A percentile compares a stretch with the other conserved stretches of the same genome.
These are phyloP conservation scores for Euthynnus affinis DNA, from an alignment of 2,797 vertebrate species.

Conservation along the genomic window DNA sequence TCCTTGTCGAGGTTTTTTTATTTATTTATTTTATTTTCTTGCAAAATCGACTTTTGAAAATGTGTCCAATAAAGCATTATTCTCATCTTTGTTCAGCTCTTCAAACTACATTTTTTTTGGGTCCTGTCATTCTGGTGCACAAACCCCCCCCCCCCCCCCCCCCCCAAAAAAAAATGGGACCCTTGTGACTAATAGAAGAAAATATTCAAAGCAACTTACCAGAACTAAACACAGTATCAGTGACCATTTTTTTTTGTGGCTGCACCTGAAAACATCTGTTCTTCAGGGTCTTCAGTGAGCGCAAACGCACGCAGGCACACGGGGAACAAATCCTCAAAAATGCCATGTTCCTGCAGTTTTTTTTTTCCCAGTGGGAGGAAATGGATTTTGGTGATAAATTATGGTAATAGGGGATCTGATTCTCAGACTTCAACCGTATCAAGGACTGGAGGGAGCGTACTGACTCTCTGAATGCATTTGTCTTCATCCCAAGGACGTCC, in stretches of 20 bases:
- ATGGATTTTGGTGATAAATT: background rate
- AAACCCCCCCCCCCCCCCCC: too few relatives aligned
- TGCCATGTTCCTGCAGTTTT: background rate
- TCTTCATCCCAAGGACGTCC: background rate
- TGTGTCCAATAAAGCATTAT: background rate
- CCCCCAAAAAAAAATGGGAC: background rate
- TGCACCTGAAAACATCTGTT: too few relatives aligned
- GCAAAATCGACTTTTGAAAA: background rate
- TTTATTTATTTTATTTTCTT: too few relatives aligned
- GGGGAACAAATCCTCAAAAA: too few relatives aligned
- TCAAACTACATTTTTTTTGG: too few relatives aligned
- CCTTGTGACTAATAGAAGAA: background rate
- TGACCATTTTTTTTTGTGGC: too few relatives aligned
- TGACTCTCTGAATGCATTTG: background rate
- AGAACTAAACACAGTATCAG: too few relatives aligned
- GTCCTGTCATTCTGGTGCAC: background rate
- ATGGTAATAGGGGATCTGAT: background rate
- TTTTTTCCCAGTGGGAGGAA: background rate
- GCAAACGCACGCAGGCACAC: too few relatives aligned
- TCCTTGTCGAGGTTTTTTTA: too few relatives aligned
- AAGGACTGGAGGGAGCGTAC: background rate
- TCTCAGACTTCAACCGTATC: background rate
- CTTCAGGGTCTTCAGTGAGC: too few relatives aligned
- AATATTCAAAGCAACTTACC: too few relatives aligned
- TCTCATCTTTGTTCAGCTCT: background rate